Percentiles rank a stretch among this genome's conserved stretches.
Conservation (phyloP, 2,113 vertebrate genomes). For the Clarias macrocephalus region DNA sequence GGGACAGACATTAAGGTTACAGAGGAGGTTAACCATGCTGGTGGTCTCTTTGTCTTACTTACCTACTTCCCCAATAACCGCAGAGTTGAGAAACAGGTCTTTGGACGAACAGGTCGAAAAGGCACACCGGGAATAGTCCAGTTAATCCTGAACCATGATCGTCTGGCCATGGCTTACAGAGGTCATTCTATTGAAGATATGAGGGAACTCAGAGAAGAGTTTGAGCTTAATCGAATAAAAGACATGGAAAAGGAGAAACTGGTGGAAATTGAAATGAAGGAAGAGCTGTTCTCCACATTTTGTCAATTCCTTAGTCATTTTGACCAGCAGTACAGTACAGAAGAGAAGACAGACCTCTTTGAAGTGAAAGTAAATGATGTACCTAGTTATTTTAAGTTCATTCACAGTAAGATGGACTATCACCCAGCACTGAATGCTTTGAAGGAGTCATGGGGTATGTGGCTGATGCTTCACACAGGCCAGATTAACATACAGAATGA, state of each 20-base stretch:
- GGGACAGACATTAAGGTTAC: slow-evolving; percentile 51
- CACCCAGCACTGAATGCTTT: slow-evolving; percentile 27
- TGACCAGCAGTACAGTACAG: neutral
- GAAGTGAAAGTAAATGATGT: neutral
- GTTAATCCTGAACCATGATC: slow-evolving; percentile 6
- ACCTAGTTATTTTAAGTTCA: neutral
- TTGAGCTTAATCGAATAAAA: slow-evolving; percentile 30
- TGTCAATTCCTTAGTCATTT: slow-evolving; percentile 20
- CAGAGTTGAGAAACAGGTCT: slow-evolving; percentile 51
- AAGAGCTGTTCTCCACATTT: slow-evolving; percentile 44
- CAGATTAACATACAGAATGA: slow-evolving; percentile 7
- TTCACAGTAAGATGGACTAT: slow-evolving; percentile 18
- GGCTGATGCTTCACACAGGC: slow-evolving; percentile 17
- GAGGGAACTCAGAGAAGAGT: slow-evolving; percentile 43
- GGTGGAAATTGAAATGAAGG: slow-evolving; percentile 29
- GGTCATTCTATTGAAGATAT: slow-evolving; percentile 22
- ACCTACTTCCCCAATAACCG: slow-evolving; percentile 44
- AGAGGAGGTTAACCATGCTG: slow-evolving; percentile 35
- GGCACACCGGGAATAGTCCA: slow-evolving; percentile 54
- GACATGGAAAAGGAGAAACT: slow-evolving; percentile 46
- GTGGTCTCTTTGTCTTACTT: slow-evolving; percentile 53
- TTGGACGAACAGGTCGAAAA: slow-evolving; percentile 49
- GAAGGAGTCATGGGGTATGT: slow-evolving; percentile 25
- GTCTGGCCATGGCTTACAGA: neutral
- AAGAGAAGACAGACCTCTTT: slow-evolving; percentile 15